phyloP scores from a whole-genome alignment of 2,113 vertebrate genomes.

The Triplophysa tibetana region DNA sequence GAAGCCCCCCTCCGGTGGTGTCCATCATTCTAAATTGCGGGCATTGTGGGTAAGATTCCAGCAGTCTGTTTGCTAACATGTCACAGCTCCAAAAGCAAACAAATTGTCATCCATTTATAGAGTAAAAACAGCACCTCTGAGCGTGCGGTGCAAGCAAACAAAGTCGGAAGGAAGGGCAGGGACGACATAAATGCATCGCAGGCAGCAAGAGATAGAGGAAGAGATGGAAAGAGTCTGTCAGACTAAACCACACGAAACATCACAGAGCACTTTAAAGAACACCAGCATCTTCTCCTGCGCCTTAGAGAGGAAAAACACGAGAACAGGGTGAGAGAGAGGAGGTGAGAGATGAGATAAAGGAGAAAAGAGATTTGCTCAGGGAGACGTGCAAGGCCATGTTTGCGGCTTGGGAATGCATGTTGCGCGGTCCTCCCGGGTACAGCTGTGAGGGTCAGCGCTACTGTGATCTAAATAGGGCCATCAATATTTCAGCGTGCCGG shows the following conservation, averaged over 20 bases:
- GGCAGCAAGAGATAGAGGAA: not conserved
- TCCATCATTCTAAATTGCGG: conserved; percentile 2
- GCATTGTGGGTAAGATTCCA: conserved; percentile 21
- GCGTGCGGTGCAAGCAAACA: not conserved
- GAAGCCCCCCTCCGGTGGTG: not conserved
- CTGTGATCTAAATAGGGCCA: conserved; percentile 53
- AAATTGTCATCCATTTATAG: conserved; percentile 19
- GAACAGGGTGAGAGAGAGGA: conserved; percentile 11
- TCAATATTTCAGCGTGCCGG: conserved; percentile 57
- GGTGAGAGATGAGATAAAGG: conserved; percentile 41
- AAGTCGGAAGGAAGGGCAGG: not conserved
- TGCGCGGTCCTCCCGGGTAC: conserved; percentile 18
- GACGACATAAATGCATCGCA: conserved; percentile 7
- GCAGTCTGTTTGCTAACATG: conserved; percentile 2
- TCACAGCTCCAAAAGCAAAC: conserved; percentile 18
- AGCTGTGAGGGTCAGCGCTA: conserved; percentile 54
- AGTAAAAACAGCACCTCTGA: not conserved
- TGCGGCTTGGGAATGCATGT: conserved; percentile 36
- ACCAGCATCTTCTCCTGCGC: conserved; percentile 4
- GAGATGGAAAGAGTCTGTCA: conserved; percentile 3
- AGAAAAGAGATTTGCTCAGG: conserved; percentile 48
- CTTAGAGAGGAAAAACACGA: conserved; percentile 31
- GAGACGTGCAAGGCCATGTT: conserved; percentile 42
- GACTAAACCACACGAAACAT: conserved; percentile 31
- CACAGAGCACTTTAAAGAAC: conserved; percentile 7